These are phyloP conservation scores for Penelope pileata DNA, from an alignment of 2,113 vertebrate genomes.

Conservation along the genomic window DNA sequence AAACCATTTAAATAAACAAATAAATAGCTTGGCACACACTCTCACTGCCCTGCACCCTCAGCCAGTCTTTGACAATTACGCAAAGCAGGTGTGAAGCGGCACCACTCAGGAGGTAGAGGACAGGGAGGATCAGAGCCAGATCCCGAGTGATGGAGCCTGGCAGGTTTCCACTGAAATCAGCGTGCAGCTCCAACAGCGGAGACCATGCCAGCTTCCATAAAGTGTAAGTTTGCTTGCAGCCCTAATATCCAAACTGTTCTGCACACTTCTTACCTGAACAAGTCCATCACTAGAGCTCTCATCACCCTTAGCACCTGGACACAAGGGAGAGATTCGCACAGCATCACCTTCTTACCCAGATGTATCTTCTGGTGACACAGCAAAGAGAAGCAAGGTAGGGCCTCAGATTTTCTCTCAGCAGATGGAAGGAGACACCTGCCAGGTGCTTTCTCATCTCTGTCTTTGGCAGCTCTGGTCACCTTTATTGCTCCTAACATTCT, in stretches of 20 bases:
- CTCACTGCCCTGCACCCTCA: background rate
- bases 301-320: background rate
- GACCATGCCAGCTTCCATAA: background rate
- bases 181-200: fast-evolving
- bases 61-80: background rate
- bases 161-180: background rate
- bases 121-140: background rate
- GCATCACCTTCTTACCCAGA: background rate
- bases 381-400: background rate
- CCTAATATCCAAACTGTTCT: background rate
- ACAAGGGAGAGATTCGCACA: background rate
- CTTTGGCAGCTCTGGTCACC: background rate
- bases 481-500: background rate
- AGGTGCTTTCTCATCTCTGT: background rate
- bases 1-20: background rate
- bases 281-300: background rate
- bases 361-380: background rate
- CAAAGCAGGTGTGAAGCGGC: background rate
- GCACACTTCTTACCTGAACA: background rate
- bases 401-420: background rate
- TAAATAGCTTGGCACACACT: background rate
- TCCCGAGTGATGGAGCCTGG: background rate
- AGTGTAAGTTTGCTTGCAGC: background rate
- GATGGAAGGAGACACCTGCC: background rate
- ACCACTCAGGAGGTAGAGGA: background rate